Evolutionary conservation across 2,113 vertebrate species (phyloP), one percentile per base, ranked within the genome.

Genomic region (Microcebus murinus): DNA sequence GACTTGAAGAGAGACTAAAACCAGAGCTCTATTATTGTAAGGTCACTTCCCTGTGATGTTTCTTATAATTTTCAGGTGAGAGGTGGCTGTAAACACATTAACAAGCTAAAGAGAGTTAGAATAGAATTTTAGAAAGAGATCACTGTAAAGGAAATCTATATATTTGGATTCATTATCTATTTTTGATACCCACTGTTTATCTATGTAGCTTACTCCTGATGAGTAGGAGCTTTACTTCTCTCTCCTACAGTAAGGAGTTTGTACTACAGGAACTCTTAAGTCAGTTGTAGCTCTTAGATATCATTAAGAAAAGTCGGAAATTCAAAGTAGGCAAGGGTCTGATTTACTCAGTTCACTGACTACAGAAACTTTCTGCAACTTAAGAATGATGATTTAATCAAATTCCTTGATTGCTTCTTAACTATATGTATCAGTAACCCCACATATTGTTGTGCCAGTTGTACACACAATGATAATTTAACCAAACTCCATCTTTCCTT

Each of bases 11-110:
- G 94, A 94, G 89, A 94, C 67, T 85, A 87, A 95, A 94, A 83
- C 70, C 27, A 84, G 25, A 79, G 52, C 29, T 90, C 59, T 48
- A 52, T 93, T 87, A 87, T 85, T 95, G 93, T 96, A 94, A 95
- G 96, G 97, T 97, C 94, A 96, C 42, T 87, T 93, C 70, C 87
- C 96, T 84, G 50, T 81, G 90, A 95, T 97, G 70, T 93, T 67
- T 89, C 70, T 39, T 81, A 77, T 50, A 95, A 91, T 87, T n/a
- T 68, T 91, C 76, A 95, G 93, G 96, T 93, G 92, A 97, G 59
- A 97, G 96, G 92, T 90, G 87, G 20, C 59, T 96, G 74, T 88
- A 65, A 92, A 81, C 90, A 93, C 15, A 95, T 97, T 97, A 97
- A 95, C 92, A 91, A 97, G 29, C 42, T 76, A 90, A 92, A 76